Base-by-base conservation (phyloP, 2,797 vertebrate species). In the Apogon hyalosoma region DNA sequence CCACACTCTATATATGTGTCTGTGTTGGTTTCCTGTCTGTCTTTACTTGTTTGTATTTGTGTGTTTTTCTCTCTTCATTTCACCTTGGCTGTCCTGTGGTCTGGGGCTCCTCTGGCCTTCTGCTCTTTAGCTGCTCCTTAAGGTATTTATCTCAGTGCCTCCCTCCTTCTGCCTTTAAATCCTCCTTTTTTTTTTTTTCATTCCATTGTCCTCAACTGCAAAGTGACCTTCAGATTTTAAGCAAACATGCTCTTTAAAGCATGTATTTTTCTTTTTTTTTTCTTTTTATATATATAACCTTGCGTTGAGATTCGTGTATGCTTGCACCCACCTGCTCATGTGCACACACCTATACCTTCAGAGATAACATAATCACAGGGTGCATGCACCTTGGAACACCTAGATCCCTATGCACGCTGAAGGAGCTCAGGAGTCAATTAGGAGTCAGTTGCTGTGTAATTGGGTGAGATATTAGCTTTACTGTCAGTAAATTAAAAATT, bases 401-500 rank as follows among this genome's bases (percentile, higher is more conserved):
- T 88, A 88, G 87, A 87, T 85, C 75, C 82, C 55, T 79, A 76
- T 78, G 80, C 86, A 81, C 79, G 19, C 75, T 90, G 73, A 87
- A 79, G 71, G 79, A 57, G 84, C 74, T 88, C 86, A 74, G 71
- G 82, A 91, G 89, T 92, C 89, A 93, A 93, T 93, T 92, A 92
- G 88, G 84, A 92, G 80, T 89, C 93, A 91, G 87, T 82, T 92
- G 89, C 90, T 94, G 92, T 94, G 91, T 94, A 94, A 94, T 94
- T 94, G 90, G 88, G 79, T 92, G 90, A 89, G 81, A 93, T 94
- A 93, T 93, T 93, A 91, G 87, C 89, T 86, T 90, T 92, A 93
- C 90, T 92, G 90, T 91, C 83, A 83, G 90, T 92, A 92, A 94
- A 93, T 94, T 92, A 93, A 94, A 94, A 93, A 92, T 91, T 84